These are phyloP conservation scores for Metridium senile DNA, from an alignment of 92 coral and sea anemone species.

Conservation along the genomic window DNA sequence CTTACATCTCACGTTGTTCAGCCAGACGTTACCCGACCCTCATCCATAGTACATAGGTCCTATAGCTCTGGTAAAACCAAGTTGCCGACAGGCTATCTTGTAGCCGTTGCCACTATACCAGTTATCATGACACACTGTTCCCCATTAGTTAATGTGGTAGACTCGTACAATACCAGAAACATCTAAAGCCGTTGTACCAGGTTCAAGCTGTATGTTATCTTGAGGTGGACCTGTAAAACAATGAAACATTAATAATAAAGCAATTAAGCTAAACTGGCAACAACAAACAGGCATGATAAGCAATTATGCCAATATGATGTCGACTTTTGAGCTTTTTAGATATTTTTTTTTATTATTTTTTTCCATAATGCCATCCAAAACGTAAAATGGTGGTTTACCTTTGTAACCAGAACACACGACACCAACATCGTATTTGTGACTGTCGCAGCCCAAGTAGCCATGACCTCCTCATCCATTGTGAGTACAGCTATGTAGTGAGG, in stretches of 20 bases:
- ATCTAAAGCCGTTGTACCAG: constrained; percentile 16
- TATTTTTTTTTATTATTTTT: too few species aligned
- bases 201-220: not conserved
- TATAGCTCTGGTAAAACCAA: constrained; percentile 38
- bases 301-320: not conserved
- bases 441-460: not conserved
- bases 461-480: not conserved
- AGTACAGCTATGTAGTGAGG: not conserved
- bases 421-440: not conserved
- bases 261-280: too few species aligned
- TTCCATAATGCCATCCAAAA: too few species aligned
- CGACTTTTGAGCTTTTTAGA: too few species aligned
- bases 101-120: constrained; percentile 5
- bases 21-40: not conserved
- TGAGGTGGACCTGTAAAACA: too few species aligned
- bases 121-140: constrained; percentile 29
- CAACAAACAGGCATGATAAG: too few species aligned
- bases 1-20: not conserved
- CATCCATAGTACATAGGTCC: not conserved
- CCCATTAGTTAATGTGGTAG: constrained; percentile 1
- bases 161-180: constrained; percentile 8
- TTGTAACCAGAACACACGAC: not conserved
- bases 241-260: too few species aligned
- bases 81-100: constrained; percentile 27
- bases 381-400: not conserved